A percentile compares a stretch with the other conserved stretches of the same genome.
phyloP scores from a whole-genome alignment of 2,113 vertebrate species.

The Myotis brandtii region DNA sequence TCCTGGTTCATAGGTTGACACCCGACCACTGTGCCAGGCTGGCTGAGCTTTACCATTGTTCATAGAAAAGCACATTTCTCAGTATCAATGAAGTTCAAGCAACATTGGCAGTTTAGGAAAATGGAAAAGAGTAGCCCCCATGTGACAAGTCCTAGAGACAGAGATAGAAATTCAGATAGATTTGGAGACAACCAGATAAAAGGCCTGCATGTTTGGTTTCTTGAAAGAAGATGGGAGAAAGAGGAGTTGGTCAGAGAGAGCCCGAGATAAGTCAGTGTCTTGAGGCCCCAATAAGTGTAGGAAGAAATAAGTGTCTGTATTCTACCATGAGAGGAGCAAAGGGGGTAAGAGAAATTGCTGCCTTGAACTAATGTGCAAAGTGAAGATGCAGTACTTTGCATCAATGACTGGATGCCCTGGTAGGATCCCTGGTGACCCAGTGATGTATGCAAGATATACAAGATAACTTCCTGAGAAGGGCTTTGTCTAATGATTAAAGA shows the following conservation, averaged over 20 bases:
- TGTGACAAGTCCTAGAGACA: not conserved
- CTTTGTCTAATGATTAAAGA: not conserved
- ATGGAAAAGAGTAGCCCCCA: not conserved
- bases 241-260: not conserved
- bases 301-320: not conserved
- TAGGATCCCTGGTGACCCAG: not conserved
- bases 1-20: no score
- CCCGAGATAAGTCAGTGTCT: not conserved
- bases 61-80: not conserved
- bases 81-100: not conserved
- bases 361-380: not conserved
- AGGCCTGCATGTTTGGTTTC: not conserved
- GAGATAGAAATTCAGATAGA: not conserved
- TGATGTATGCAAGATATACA: not conserved
- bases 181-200: not conserved
- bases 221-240: not conserved
- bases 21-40: no score
- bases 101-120: not conserved
- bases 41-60: not conserved
- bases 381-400: not conserved
- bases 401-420: not conserved
- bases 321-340: not conserved
- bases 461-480: not conserved
- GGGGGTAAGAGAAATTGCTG: not conserved
- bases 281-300: not conserved